Base-by-base conservation (phyloP, 2,797 vertebrate genomes). In the Lateolabrax maculatus region DNA sequence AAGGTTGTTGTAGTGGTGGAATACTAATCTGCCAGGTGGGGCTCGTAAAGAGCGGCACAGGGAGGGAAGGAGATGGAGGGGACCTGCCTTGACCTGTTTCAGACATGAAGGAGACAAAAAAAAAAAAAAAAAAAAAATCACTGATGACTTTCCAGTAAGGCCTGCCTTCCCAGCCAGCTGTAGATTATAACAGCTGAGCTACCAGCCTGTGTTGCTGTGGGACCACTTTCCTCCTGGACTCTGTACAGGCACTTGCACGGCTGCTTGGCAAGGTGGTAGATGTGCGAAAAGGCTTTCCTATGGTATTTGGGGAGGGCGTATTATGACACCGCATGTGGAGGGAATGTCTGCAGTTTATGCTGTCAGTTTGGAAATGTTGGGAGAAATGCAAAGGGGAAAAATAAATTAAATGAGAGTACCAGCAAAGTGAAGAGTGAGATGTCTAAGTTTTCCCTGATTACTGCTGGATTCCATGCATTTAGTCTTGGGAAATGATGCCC, bases 81-180 rank as follows among this genome's bases (percentile, higher is more conserved):
- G 90, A 94, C 94, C 93, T 95, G 95, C 89, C 94, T 87, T 95
- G 94, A 95, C 95, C 93, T 96, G 95, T 94, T 93, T 92, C 81
- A 90, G 90, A 92, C 91, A 89, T 84, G 89, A 89, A 94, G 88
- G 87, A 93, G 85, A 88, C 82, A 81, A 77, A 86, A 81, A 86
- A 61, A 52, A 37, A 75, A 77, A 58, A n/a, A n/a, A n/a, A n/a
- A n/a, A n/a, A n/a, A 83, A 79, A 81, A 70, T 73, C 66, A 73
- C 84, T 93, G 90, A 94, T 92, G 78, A 91, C 87, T 95, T 94
- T 95, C 89, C 94, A 92, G 93, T 91, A 90, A 93, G 87, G 84
- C 86, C 89, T 71, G 4, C 77, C 88, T 85, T 87, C 87, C 74
- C 46, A 89, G 84, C 80, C 80, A 83, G 86, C 85, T 86, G 88